phyloP scores from a whole-genome alignment of 2,888 invertebrate genomes.

The Mystacides longicornis region DNA sequence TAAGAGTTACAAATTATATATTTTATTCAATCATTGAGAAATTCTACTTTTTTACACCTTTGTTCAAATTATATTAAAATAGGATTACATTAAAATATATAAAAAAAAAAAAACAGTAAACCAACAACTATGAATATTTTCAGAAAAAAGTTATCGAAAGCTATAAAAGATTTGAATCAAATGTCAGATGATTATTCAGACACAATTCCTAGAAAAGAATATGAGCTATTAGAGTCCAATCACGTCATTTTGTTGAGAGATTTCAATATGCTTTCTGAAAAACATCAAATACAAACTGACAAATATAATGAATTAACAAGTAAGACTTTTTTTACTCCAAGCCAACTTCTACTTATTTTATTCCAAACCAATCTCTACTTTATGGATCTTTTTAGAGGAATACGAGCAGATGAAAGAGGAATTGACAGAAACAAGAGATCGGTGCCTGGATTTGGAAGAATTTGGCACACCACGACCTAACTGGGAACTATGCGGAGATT shows the following conservation, averaged over 20 bases:
- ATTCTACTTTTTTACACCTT: too few species aligned
- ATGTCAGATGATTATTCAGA: conserved; percentile 42
- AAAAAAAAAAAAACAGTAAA: too few species aligned
- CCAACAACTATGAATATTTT: too few species aligned
- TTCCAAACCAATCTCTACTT: too few species aligned
- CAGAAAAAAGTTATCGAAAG: conserved; percentile 40
- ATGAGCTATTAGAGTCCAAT: conserved; percentile 36
- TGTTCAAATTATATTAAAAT: too few species aligned
- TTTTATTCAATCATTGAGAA: too few species aligned
- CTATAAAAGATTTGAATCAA: conserved; percentile 37
- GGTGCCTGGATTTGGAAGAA: conserved; percentile 41
- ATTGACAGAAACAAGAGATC: conserved; percentile 38
- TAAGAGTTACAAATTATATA: too few species aligned
- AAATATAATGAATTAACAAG: conserved; percentile 28
- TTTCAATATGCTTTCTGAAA: conserved; percentile 24
- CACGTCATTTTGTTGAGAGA: conserved; percentile 31
- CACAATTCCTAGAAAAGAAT: conserved; percentile 41
- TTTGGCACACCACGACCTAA: conserved; percentile 46
- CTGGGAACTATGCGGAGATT: conserved; percentile 46
- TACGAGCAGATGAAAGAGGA: conserved; percentile 34
- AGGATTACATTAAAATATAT: too few species aligned
- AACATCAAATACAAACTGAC: conserved; percentile 31
- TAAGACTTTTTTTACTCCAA: too few species aligned
- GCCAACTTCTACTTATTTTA: too few species aligned
- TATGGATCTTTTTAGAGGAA: conserved; percentile 8